Percentiles rank a stretch among this genome's conserved stretches.
phyloP scores from a whole-genome alignment of 2,113 vertebrate genomes.

The Carettochelys insculpta region DNA sequence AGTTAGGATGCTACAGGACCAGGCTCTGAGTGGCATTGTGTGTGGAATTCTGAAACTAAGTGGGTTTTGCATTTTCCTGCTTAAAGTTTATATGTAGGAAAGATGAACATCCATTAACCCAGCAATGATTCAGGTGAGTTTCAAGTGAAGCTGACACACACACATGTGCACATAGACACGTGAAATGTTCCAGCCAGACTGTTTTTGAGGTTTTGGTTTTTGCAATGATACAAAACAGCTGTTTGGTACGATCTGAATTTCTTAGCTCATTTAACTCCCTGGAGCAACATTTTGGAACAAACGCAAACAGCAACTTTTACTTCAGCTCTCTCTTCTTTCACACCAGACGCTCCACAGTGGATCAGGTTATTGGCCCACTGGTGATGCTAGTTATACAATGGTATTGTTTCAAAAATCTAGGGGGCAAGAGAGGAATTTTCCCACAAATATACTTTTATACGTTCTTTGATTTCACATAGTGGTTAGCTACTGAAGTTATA shows the following conservation, averaged over 20 bases:
- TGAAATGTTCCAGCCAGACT: conserved; percentile 13
- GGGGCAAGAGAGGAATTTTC: neutral
- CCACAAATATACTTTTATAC: conserved; percentile 43
- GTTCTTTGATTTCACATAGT: conserved; percentile 48
- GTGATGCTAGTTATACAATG: conserved; percentile 25
- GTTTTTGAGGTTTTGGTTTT: conserved; percentile 21
- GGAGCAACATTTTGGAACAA: conserved; percentile 51
- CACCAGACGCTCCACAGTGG: conserved; percentile 14
- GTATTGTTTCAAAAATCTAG: conserved; percentile 26
- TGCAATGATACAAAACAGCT: conserved; percentile 55
- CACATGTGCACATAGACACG: neutral
- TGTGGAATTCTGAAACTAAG: neutral
- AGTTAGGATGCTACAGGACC: neutral
- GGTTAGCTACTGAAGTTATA: conserved; percentile 35
- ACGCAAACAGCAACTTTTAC: conserved; percentile 46
- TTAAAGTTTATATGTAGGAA: neutral
- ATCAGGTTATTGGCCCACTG: conserved; percentile 37
- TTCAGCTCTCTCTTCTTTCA: conserved; percentile 30
- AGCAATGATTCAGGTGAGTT: conserved; percentile 7
- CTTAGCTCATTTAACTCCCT: conserved; percentile 54
- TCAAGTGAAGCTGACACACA: conserved; percentile 9
- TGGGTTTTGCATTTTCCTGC: neutral
- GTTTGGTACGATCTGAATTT: conserved; percentile 11
- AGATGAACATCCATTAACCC: neutral
- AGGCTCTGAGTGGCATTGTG: neutral